A percentile compares a stretch with the other conserved stretches of the same genome.
Conservation (phyloP, 2,797 vertebrate species). For the Falco rusticolus region DNA sequence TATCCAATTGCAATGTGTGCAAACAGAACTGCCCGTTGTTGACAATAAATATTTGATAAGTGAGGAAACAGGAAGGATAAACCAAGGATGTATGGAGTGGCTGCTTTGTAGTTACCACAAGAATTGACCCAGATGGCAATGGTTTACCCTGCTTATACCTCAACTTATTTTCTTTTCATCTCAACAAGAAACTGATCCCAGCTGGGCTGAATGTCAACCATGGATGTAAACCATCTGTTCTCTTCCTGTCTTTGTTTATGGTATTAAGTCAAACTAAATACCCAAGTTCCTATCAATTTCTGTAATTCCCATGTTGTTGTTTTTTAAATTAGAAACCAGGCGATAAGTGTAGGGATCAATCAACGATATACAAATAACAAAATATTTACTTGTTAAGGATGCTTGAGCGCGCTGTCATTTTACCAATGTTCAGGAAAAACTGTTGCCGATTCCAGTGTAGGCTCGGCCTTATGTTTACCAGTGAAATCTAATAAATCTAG, state of each 20-base stretch:
- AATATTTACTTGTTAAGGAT: neutral
- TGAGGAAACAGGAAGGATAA: slow-evolving; percentile 76
- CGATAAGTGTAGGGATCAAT: slow-evolving; percentile 16
- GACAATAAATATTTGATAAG: slow-evolving; percentile 83
- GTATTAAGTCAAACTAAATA: slow-evolving; percentile 45
- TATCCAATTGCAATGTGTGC: slow-evolving; percentile 80
- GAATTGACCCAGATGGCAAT: slow-evolving; percentile 36
- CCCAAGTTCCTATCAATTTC: slow-evolving; percentile 24
- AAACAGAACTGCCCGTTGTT: slow-evolving; percentile 81
- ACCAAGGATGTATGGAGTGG: slow-evolving; percentile 71
- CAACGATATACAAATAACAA: slow-evolving; percentile 4
- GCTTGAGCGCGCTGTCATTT: neutral
- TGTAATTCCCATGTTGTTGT: neutral
- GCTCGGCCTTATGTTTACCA: neutral
- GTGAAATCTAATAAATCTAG: neutral
- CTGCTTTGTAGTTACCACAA: slow-evolving; percentile 35
- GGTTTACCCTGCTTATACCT: slow-evolving; percentile 18
- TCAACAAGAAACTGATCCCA: slow-evolving; percentile 40
- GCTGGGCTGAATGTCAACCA: slow-evolving; percentile 3
- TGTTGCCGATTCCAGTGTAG: neutral
- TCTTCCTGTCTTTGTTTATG: slow-evolving; percentile 31
- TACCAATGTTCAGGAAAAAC: neutral
- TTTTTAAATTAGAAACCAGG: neutral
- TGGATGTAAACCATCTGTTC: slow-evolving; percentile 51
- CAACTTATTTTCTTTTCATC: slow-evolving; percentile 25